Evolutionary conservation across 2,113 vertebrate genomes (phyloP).

Genomic region (Chaenogobius annularis): DNA sequence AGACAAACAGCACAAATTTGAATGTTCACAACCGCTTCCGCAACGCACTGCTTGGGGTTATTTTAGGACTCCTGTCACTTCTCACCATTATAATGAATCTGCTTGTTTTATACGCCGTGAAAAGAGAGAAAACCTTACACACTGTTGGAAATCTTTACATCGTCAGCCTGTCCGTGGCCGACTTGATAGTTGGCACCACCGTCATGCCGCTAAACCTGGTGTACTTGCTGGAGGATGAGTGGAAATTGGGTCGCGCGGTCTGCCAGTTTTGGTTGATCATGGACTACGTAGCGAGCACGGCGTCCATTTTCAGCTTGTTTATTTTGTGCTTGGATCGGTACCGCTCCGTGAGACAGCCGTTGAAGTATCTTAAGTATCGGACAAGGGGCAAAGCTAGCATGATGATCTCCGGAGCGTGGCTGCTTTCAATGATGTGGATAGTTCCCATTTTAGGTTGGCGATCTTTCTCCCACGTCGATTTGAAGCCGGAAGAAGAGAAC

Average conservation of each 20-base stretch:
- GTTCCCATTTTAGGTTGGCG: constrained; percentile 92
- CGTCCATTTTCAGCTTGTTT: constrained; percentile 93
- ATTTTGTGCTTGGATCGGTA: constrained; percentile 92
- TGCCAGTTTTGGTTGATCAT: constrained; percentile 97
- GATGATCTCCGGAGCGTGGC: constrained; percentile 87
- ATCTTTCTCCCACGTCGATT: constrained; percentile 63
- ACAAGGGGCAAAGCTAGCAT: constrained; percentile 83
- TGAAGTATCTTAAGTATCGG: constrained; percentile 88
- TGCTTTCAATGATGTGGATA: constrained; percentile 88
- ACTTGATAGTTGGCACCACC: constrained; percentile 87
- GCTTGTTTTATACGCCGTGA: constrained; percentile 87
- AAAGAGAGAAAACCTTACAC: constrained; percentile 87
- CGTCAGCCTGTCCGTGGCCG: constrained; percentile 89
- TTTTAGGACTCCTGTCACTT: constrained; percentile 84
- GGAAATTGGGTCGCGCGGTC: constrained; percentile 81
- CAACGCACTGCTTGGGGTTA: constrained; percentile 76
- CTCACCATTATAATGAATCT: constrained; percentile 90
- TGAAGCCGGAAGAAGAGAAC: constrained; percentile 57
- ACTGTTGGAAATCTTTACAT: constrained; percentile 95
- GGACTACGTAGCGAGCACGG: constrained; percentile 95
- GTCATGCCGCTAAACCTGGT: constrained; percentile 94
- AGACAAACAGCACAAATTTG: constrained; percentile 45
- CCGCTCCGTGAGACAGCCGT: constrained; percentile 88
- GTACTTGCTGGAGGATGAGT: constrained; percentile 79
- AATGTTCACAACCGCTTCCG: constrained; percentile 57